These are phyloP conservation scores for Chrysogorgia sp. DNA, from an alignment of 92 coral and sea anemone species.

Conservation along the genomic window DNA sequence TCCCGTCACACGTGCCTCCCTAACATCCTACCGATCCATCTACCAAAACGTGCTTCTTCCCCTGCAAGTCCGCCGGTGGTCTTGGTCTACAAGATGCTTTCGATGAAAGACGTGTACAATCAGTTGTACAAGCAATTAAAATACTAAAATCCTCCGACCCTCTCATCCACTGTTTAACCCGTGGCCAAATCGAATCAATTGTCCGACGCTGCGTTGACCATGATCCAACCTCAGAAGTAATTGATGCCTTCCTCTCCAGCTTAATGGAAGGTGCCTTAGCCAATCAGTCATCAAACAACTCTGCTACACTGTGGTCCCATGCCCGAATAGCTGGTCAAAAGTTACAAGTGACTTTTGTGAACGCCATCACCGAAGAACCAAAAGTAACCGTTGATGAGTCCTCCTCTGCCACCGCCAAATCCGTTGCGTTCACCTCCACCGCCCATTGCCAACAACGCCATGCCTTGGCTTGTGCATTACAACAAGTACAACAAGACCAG, in stretches of 20 bases:
- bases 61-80: neutral
- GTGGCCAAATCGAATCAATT: neutral
- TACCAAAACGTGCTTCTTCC: neutral
- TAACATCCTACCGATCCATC: neutral
- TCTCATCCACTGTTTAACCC: neutral
- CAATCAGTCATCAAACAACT: neutral
- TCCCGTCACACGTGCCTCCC: neutral
- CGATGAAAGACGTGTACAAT: neutral
- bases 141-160: constrained; percentile 1
- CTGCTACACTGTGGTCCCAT: constrained; percentile 2
- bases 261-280: neutral
- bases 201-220: neutral
- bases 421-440: neutral
- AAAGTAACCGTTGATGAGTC: neutral
- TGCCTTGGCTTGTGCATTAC: neutral
- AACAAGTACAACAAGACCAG: too few relatives aligned
- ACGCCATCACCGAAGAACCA: neutral
- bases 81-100: constrained; percentile 4
- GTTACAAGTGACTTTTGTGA: neutral
- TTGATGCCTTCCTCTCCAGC: constrained; percentile 3
- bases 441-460: neutral
- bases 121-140: constrained; percentile 7
- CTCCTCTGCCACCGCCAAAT: neutral
- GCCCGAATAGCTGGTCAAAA: neutral
- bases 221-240: neutral